Conservation (phyloP, 2,113 vertebrate genomes). For the Neodon shergylaensis region DNA sequence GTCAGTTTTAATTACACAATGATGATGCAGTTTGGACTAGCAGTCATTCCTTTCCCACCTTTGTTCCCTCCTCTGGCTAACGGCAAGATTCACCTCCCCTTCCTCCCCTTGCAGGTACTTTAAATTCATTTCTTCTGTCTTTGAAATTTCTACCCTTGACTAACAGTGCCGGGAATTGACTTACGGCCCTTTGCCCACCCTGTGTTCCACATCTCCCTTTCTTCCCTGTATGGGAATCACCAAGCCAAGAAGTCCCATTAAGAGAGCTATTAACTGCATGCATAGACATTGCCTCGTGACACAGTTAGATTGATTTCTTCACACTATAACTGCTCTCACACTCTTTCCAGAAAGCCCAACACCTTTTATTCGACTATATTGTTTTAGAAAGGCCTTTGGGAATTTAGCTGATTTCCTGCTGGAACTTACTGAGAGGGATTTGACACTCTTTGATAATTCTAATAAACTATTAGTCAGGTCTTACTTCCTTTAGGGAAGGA, state of each 20-base stretch:
- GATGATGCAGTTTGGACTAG: background rate
- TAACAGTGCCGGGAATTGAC: constrained; percentile 82
- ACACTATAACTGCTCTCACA: constrained; percentile 84
- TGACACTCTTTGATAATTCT: constrained; percentile 85
- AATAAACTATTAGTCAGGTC: constrained; percentile 85
- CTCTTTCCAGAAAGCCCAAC: constrained; percentile 61
- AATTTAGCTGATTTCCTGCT: constrained; percentile 89
- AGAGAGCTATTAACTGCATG: constrained; percentile 86
- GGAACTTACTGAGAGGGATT: constrained; percentile 87
- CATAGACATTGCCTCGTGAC: constrained; percentile 83
- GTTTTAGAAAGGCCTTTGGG: constrained; percentile 84
- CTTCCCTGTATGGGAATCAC: constrained; percentile 76
- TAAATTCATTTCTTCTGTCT: constrained; percentile 81
- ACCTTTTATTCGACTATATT: constrained; percentile 84
- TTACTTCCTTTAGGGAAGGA: constrained; percentile 82
- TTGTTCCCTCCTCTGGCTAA: background rate
- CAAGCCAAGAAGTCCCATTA: constrained; percentile 85
- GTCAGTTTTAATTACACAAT: constrained; percentile 8
- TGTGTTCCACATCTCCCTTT: constrained; percentile 79
- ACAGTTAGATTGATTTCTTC: constrained; percentile 85
- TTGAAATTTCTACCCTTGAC: constrained; percentile 83
- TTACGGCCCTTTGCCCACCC: constrained; percentile 79
- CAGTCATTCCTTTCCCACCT: background rate
- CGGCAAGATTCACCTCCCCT: background rate
- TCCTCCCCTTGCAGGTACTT: constrained; percentile 61